phyloP scores from a whole-genome alignment of 1,140 invertebrate genomes.

The Drosophila novamexicana region DNA sequence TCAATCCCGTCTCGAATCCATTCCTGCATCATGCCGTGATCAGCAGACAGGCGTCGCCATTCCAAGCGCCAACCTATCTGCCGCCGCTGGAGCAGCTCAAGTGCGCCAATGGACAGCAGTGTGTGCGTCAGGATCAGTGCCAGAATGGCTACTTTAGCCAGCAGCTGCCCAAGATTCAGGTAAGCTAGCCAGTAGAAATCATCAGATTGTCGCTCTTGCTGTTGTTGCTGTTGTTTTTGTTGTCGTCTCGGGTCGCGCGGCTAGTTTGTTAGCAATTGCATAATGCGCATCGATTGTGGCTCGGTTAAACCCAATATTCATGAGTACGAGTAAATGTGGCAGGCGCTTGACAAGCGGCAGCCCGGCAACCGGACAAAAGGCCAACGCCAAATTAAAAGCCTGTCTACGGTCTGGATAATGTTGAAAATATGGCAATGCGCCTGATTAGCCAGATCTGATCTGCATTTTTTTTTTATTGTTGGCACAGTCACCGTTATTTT shows the following conservation, averaged over 20 bases:
- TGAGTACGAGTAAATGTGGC: conserved; percentile 45
- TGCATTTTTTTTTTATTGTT: conserved; percentile 54
- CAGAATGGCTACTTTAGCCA: conserved; percentile 69
- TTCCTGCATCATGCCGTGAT: conserved; percentile 79
- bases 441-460: conserved; percentile 65
- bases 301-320: conserved; percentile 40
- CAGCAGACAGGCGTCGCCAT: conserved; percentile 73
- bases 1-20: conserved; percentile 68
- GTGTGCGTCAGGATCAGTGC: conserved; percentile 68
- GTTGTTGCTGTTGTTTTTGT: conserved; percentile 4
- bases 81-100: conserved; percentile 73
- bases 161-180: conserved; percentile 74
- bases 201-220: not conserved
- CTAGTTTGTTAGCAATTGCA: conserved; percentile 34
- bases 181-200: conserved; percentile 36
- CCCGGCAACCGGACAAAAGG: conserved; percentile 8
- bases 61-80: conserved; percentile 76
- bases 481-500: conserved; percentile 77
- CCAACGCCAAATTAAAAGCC: conserved; percentile 57
- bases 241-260: not conserved
- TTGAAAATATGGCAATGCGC: conserved; percentile 53
- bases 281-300: conserved; percentile 30
- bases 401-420: conserved; percentile 57
- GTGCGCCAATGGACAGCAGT: conserved; percentile 71
- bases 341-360: conserved; percentile 38